Evolutionary conservation across 2,888 invertebrate genomes (phyloP), one percentile per base, ranked within the genome.

Genomic region (Epirrita christyi): DNA sequence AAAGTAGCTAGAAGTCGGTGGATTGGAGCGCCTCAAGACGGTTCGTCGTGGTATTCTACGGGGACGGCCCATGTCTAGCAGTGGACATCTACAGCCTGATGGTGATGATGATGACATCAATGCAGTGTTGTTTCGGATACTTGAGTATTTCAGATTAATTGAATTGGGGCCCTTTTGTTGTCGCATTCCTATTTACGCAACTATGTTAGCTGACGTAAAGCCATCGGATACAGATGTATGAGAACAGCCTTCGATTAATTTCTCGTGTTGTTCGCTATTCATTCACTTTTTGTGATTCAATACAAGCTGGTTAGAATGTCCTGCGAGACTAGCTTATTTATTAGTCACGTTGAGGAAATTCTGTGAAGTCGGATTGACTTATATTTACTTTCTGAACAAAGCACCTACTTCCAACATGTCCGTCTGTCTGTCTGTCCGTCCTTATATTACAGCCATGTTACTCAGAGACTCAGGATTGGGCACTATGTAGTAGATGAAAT

Each of bases 71-170:
- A n/a, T n/a, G n/a, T n/a, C n/a, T n/a, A n/a, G n/a, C n/a, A n/a
- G n/a, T n/a, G n/a, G n/a, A n/a, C n/a, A n/a, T n/a, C n/a, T n/a
- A n/a, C n/a, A n/a, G n/a, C n/a, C n/a, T n/a, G n/a, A n/a, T n/a
- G n/a, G n/a, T n/a, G n/a, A n/a, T n/a, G n/a, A n/a, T n/a, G n/a
- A n/a, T n/a, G n/a, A 58, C 51, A 60, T 66, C 57, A 64, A 63
- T 63, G 65, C 51, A 50, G 55, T 41, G 49, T 42, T 60, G 52
- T 59, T 54, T 55, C 53, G 51, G 59, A 50, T 61, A 58, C 58
- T 61, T 62, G 49, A 59, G 47, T 42, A 42, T 50, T 64, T 57
- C 56, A 52, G 56, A 64, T 64, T 66, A 66, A 66, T 66, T 66
- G 60, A 48, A 52, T 60, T 62, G 52, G 51, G 45, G 47, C 52